Base-by-base conservation (phyloP, 2,888 invertebrate species). In the Hypolimnas misippus region DNA sequence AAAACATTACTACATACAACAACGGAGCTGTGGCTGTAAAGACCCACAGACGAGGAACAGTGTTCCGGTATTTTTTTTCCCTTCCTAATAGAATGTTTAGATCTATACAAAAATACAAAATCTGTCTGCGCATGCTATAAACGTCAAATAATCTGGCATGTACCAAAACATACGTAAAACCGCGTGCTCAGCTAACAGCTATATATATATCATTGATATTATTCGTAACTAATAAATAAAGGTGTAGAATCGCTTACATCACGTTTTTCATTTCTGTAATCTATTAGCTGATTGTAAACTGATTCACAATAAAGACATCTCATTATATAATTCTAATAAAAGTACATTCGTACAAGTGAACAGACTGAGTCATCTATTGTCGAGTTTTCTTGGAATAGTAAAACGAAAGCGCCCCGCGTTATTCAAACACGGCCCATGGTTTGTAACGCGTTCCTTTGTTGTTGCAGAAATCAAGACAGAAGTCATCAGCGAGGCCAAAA, bases 401-500 rank as follows among this genome's bases (percentile, higher is more conserved):
- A 86, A 83, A 86, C 77, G 88, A 89, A 90, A 89, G 83, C 82
- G 79, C 77, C 78, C 80, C 72, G 70, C 79, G 84, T 86, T 88
- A 88, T 89, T 84, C 82, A 91, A 89, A 89, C 90, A 89, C 78
- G 73, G 74, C 73, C 77, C 81, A 82, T 86, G 82, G 82, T 85
- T 86, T 82, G 83, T 87, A 85, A 87, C 81, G 76, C 75, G 75
- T 73, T 75, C 76, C 82, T 87, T 89, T 86, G 75, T 89, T 84
- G 84, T 91, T 91, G 81, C 91, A 92, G 91, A 92, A 82, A 91
- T 89, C 86, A 91, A 91, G 90, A 88, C 89, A 84, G 90, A 90
- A 77, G 84, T 84, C 74, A 87, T 89, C 79, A 85, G 84, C 71
- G 86, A 89, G 73, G 90, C 90, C 57, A 90, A 91, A 85, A 79